Evolutionary conservation across 2,888 invertebrate genomes (phyloP).

Genomic region (Tenthredo mesomela): DNA sequence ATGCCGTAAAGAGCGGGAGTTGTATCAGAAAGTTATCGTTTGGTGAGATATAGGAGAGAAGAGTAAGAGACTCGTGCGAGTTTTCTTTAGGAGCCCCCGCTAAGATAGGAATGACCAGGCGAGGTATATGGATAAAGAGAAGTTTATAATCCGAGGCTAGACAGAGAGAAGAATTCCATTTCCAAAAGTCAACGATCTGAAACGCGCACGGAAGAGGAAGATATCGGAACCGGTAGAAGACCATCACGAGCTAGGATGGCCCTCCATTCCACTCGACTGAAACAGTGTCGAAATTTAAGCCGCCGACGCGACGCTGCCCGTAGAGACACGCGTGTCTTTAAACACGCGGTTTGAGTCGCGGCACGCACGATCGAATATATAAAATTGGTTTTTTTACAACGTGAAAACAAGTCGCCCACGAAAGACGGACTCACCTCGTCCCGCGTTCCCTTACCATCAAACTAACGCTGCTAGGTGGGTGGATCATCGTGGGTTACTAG

Average conservation of each 20-base stretch:
- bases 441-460: not conserved
- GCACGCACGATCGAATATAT: slow-evolving; percentile 37
- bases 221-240: slow-evolving; percentile 50
- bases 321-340: slow-evolving; percentile 7
- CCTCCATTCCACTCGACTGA: not conserved
- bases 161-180: slow-evolving; percentile 27
- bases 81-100: slow-evolving; percentile 40
- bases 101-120: slow-evolving; percentile 44
- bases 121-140: slow-evolving; percentile 30
- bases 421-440: slow-evolving; percentile 6
- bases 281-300: slow-evolving; percentile 46
- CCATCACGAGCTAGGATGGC: not conserved
- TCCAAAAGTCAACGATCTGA: slow-evolving; percentile 49
- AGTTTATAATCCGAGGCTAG: slow-evolving; percentile 15
- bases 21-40: not conserved
- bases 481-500: slow-evolving; percentile 27
- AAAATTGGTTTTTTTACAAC: slow-evolving; percentile 45
- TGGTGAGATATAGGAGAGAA: not conserved
- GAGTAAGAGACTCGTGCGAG: slow-evolving; percentile 23
- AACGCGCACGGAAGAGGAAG: slow-evolving; percentile 37
- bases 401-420: slow-evolving; percentile 49
- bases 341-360: not conserved
- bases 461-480: slow-evolving; percentile 25
- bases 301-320: slow-evolving; percentile 35
- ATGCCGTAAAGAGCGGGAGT: slow-evolving; percentile 22